Conservation (phyloP, 2,797 vertebrate species). For the Argentina silus region DNA sequence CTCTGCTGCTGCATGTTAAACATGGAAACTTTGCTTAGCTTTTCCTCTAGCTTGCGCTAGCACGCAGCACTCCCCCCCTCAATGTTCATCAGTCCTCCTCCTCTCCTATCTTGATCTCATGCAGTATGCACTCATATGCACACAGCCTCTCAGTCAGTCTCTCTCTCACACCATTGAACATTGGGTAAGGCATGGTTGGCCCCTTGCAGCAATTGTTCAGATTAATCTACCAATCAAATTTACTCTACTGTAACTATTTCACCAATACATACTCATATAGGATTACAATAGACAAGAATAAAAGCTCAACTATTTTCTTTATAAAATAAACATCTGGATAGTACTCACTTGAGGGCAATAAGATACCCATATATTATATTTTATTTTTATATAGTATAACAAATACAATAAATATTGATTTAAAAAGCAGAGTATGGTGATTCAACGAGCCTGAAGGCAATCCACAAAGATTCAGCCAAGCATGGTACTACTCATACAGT, state of each 20-base stretch:
- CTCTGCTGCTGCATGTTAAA: slow-evolving; percentile 53
- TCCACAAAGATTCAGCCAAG: background rate
- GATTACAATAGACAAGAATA: background rate
- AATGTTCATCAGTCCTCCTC: background rate
- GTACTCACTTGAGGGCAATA: background rate
- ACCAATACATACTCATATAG: background rate
- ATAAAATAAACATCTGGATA: background rate
- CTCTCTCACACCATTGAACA: background rate
- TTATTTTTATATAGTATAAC: background rate
- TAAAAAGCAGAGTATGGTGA: background rate
- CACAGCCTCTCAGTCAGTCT: background rate
- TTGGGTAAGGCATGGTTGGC: background rate
- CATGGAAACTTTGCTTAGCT: slow-evolving; percentile 64
- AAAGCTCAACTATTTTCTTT: background rate
- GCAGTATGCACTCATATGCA: slow-evolving; percentile 8
- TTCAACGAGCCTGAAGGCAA: background rate
- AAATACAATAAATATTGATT: background rate
- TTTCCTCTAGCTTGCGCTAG: slow-evolving; percentile 28
- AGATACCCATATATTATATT: background rate
- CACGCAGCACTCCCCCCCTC: slow-evolving; percentile 32
- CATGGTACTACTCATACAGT: background rate
- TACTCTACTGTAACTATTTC: background rate
- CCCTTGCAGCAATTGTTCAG: background rate
- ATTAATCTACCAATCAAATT: background rate
- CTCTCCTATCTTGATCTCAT: slow-evolving; percentile 1